Evolutionary conservation across 2,888 invertebrate species (phyloP).

Genomic region (Ariolimax columbianus): DNA sequence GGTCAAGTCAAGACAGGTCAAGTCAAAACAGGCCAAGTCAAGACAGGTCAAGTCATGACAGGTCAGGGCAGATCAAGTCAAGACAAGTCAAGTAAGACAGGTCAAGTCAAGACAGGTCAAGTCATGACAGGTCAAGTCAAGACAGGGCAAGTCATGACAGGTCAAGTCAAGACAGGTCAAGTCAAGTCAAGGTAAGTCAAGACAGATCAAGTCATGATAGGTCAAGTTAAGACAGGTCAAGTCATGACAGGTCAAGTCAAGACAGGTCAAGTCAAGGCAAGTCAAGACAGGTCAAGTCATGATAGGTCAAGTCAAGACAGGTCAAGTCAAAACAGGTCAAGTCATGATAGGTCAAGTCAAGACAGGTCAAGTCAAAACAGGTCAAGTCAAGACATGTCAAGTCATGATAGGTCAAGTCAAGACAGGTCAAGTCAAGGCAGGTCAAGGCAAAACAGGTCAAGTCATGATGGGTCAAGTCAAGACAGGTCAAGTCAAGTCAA

Average conservation of each 20-base stretch:
- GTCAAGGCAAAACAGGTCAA: neutral
- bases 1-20: neutral
- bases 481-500: too few relatives aligned
- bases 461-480: neutral
- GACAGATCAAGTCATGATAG: neutral
- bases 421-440: neutral
- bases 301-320: neutral
- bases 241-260: neutral
- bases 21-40: neutral
- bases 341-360: neutral
- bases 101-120: neutral
- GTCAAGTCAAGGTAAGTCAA: neutral
- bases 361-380: neutral
- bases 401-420: neutral
- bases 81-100: neutral
- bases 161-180: neutral
- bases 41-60: neutral
- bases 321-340: neutral
- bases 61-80: neutral
- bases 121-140: neutral
- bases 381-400: neutral
- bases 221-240: neutral
- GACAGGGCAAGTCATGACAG: neutral
- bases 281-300: neutral
- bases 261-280: neutral